These are phyloP conservation scores for Trissolcus japonicus DNA, from an alignment of 2,888 invertebrate genomes.

Conservation along the genomic window DNA sequence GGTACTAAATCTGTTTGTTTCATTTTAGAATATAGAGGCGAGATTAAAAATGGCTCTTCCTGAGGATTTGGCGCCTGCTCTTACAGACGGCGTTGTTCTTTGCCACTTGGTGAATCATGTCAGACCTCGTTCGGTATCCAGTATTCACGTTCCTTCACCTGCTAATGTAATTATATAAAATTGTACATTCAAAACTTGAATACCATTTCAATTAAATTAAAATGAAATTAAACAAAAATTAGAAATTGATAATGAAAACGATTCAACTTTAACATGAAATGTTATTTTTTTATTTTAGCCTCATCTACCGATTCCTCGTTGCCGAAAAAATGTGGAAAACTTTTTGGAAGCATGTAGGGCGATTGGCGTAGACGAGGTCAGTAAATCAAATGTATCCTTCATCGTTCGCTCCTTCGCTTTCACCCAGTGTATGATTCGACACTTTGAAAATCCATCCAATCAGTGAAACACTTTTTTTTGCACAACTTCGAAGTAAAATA, in stretches of 20 bases:
- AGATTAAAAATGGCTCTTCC: constrained; percentile 93
- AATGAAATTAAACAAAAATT: background rate
- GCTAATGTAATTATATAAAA: constrained; percentile 84
- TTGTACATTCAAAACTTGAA: background rate
- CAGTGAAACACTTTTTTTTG: too few relatives aligned
- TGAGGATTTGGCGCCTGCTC: constrained; percentile 87
- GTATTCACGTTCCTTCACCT: constrained; percentile 95
- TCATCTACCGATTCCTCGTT: constrained; percentile 95
- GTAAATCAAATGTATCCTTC: constrained; percentile 67
- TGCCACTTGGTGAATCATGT: constrained; percentile 97
- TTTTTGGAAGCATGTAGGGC: constrained; percentile 95
- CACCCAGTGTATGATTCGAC: constrained; percentile 10
- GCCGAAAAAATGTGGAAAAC: constrained; percentile 95
- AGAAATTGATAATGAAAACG: background rate
- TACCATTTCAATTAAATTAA: background rate
- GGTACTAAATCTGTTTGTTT: constrained; percentile 8
- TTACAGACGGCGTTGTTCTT: constrained; percentile 94
- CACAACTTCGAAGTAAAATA: too few relatives aligned
- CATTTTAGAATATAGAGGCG: constrained; percentile 88
- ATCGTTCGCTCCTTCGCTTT: constrained; percentile 51
- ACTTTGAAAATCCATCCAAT: background rate
- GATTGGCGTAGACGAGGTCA: constrained; percentile 96
- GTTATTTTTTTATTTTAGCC: constrained; percentile 81
- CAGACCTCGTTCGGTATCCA: constrained; percentile 91
- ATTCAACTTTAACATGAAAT: background rate